phyloP scores from a whole-genome alignment of 1,140 invertebrate genomes.

The Rhynchophorus ferrugineus region DNA sequence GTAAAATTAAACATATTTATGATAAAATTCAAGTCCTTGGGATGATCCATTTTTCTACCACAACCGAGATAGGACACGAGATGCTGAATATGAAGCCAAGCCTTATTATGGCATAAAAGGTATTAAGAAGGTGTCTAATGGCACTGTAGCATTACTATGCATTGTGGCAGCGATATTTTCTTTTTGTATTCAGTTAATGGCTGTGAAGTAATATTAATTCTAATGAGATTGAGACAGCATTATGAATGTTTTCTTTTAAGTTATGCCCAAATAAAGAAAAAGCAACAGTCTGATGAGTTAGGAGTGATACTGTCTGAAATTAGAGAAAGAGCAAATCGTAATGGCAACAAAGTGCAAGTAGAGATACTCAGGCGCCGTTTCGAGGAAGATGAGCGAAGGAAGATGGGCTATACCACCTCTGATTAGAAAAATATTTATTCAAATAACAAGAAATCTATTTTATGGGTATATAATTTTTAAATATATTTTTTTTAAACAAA shows the following conservation, averaged over 20 bases:
- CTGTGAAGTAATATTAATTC: slow-evolving; percentile 45
- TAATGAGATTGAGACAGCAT: slow-evolving; percentile 6
- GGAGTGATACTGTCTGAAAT: slow-evolving; percentile 44
- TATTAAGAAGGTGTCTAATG: slow-evolving; percentile 48
- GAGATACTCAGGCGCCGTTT: slow-evolving; percentile 25
- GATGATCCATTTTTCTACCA: slow-evolving; percentile 32
- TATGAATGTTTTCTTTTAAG: slow-evolving; percentile 32
- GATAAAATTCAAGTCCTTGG: slow-evolving; percentile 35
- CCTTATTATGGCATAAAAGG: slow-evolving; percentile 54
- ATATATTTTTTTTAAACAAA: too few species aligned
- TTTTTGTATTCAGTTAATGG: slow-evolving; percentile 46
- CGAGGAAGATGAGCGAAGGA: slow-evolving; percentile 8
- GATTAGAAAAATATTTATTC: too few species aligned
- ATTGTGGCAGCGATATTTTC: slow-evolving; percentile 45
- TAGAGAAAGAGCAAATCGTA: slow-evolving; percentile 42
- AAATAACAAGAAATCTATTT: too few species aligned
- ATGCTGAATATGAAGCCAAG: slow-evolving; percentile 34
- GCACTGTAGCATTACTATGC: slow-evolving; percentile 46
- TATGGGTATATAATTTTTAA: too few species aligned
- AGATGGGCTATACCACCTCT: too few species aligned
- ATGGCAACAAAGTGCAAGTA: slow-evolving; percentile 45
- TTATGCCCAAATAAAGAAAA: slow-evolving; percentile 42
- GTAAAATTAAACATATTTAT: too few species aligned
- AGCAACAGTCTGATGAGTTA: slow-evolving; percentile 42
- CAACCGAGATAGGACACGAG: slow-evolving; percentile 33